A percentile compares a stretch with the other conserved stretches of the same genome.
Conservation (phyloP, 2,888 invertebrate genomes). For the Drosophila multiciliata region DNA sequence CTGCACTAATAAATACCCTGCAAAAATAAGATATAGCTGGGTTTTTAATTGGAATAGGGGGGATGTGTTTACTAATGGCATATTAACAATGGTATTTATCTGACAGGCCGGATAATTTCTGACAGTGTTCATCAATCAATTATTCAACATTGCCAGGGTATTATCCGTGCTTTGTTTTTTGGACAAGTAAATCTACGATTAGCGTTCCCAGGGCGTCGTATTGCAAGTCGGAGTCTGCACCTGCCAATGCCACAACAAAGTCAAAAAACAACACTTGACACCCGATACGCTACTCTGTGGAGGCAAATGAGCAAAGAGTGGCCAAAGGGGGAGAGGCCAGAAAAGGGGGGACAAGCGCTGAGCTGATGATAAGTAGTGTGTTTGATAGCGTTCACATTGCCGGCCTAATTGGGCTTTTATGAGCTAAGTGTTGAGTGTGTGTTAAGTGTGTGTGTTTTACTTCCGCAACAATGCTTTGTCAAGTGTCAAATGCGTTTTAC, state of each 20-base stretch:
- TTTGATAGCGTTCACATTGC: slow-evolving; percentile 31
- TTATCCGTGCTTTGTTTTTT: not conserved
- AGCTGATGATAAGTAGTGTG: slow-evolving; percentile 22
- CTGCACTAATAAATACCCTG: not conserved
- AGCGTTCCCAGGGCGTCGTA: slow-evolving; percentile 70
- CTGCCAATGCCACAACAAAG: slow-evolving; percentile 48
- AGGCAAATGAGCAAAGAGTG: slow-evolving; percentile 19
- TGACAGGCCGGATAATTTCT: not conserved
- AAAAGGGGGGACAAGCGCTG: slow-evolving; percentile 4
- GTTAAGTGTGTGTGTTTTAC: slow-evolving; percentile 21
- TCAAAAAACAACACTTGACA: slow-evolving; percentile 60
- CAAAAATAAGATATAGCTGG: not conserved
- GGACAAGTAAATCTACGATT: slow-evolving; percentile 15
- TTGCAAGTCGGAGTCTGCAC: slow-evolving; percentile 53
- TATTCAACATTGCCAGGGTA: slow-evolving; percentile 13
- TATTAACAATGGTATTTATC: not conserved
- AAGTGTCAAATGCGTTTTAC: slow-evolving; percentile 57
- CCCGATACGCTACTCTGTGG: slow-evolving; percentile 30
- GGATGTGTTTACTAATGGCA: not conserved
- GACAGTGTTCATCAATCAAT: not conserved
- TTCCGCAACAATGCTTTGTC: slow-evolving; percentile 46
- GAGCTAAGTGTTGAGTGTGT: not conserved
- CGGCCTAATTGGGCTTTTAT: slow-evolving; percentile 55
- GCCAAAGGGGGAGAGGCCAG: slow-evolving; percentile 8
- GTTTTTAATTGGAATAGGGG: not conserved